Evolutionary conservation across 53 echinoderm and acorn worm genomes (phyloP), one percentile per base, ranked within the genome.

Genomic region (Echinometra lucunter): DNA sequence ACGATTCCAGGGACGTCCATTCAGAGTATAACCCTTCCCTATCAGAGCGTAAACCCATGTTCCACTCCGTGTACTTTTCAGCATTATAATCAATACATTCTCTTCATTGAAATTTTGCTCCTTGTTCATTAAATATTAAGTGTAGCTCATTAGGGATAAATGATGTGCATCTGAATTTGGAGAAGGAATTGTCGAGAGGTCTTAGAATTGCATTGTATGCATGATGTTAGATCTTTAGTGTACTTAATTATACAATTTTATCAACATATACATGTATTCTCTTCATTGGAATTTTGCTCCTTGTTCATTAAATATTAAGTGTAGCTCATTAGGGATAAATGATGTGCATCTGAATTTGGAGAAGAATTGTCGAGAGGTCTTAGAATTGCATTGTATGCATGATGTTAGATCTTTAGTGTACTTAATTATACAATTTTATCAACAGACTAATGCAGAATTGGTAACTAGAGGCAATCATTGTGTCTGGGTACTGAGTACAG

Each of bases 231-330:
- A 75, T 75, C 75, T 38, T 30, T 75, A 38, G 37, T 37, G 17
- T 38, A 37, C 37, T 15, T 74, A 11, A 40, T 38, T 40, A 78
- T 17, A 12, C 21, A 42, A 78, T 35, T 78, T 17, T 5, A 38
- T 78, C 38, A 78, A 11, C 21, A n/a, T n/a, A n/a, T n/a, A n/a
- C n/a, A n/a, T n/a, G n/a, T n/a, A n/a, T 47, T 45, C 85, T 85
- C 85, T 85, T 85, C 85, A 85, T 53, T 49, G 85, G 45, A 47
- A 49, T 85, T 49, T 85, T 30, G n/a, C 49, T 49, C n/a, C 47
- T 85, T 85, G 85, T 85, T 85, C 85, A 85, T 85, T 85, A 47
- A 85, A 47, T 53, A 49, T 49, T 85, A 49, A 85, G 85, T 85
- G 34, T 10, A 2, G n/a, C 47, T 85, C 85, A 85, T 85, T 85